A percentile compares a stretch with the other conserved stretches of the same genome.
Evolutionary conservation across 92 coral and sea anemone genomes (phyloP).

Genomic region (Actinostola sp.): DNA sequence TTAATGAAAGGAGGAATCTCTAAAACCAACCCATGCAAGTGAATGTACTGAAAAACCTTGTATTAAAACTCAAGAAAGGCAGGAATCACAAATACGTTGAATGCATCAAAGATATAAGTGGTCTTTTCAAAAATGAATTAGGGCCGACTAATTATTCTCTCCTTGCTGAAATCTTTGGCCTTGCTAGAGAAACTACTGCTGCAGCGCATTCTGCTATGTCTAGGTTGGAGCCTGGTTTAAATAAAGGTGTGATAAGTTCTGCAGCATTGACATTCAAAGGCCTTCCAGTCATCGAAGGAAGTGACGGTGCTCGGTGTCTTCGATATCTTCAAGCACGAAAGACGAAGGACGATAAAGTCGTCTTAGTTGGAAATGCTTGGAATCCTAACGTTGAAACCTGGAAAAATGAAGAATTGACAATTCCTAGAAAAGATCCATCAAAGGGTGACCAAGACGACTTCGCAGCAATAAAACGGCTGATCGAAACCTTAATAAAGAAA

Average conservation of each 20-base stretch:
- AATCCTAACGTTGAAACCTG: constrained; percentile 36
- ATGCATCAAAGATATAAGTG: constrained; percentile 24
- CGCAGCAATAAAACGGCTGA: constrained; percentile 37
- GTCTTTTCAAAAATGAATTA: constrained; percentile 36
- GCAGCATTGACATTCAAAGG: constrained; percentile 28
- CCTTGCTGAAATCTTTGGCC: constrained; percentile 36
- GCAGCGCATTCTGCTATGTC: constrained; percentile 10
- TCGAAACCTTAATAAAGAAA: constrained; percentile 27
- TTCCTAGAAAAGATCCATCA: constrained; percentile 36
- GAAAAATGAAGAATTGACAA: constrained; percentile 17
- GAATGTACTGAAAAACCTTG: constrained; percentile 16
- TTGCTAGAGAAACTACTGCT: constrained; percentile 33
- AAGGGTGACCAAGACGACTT: constrained; percentile 53
- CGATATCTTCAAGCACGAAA: constrained; percentile 38
- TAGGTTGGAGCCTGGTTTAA: constrained; percentile 25
- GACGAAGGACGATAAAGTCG: constrained; percentile 21
- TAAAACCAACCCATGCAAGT: constrained; percentile 35
- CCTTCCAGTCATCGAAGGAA: constrained; percentile 20
- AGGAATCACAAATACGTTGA: constrained; percentile 24
- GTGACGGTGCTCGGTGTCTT: constrained; percentile 53
- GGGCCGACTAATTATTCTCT: constrained; percentile 27
- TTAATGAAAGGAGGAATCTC: constrained; percentile 35
- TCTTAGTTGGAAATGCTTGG: constrained; percentile 51
- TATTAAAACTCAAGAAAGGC: constrained; percentile 12
- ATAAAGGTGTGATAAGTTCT: neutral